phyloP scores from a whole-genome alignment of 2,888 invertebrate species.

The Philopedon plagiatum region DNA sequence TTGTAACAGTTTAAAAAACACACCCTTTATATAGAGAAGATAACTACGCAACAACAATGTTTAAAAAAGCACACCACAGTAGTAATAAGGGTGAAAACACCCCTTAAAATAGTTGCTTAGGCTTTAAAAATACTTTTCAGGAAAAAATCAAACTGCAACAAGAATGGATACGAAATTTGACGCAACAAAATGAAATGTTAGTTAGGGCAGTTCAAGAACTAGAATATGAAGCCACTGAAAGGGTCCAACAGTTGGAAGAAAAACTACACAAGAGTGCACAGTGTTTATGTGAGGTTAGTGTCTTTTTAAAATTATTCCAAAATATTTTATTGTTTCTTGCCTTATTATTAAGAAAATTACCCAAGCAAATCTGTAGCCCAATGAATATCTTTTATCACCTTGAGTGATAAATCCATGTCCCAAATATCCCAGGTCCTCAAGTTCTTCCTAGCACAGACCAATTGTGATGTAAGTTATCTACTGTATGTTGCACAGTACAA shows the following conservation, averaged over 20 bases:
- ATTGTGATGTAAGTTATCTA: slow-evolving; percentile 29
- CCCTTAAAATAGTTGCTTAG: neutral
- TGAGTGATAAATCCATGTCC: slow-evolving; percentile 49
- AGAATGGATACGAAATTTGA: slow-evolving; percentile 78
- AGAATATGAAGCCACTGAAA: slow-evolving; percentile 76
- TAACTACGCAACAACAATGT: too few relatives aligned
- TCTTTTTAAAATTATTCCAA: neutral
- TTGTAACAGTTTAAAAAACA: too few relatives aligned
- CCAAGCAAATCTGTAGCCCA: neutral
- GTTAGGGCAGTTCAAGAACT: slow-evolving; percentile 78
- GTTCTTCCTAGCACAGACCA: neutral
- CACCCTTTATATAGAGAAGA: too few relatives aligned
- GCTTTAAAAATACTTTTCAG: slow-evolving; percentile 66
- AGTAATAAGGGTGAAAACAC: too few relatives aligned
- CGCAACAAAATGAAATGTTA: slow-evolving; percentile 78
- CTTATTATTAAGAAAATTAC: neutral
- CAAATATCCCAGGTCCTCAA: slow-evolving; percentile 19
- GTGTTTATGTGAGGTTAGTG: slow-evolving; percentile 66
- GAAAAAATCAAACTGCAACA: slow-evolving; percentile 76
- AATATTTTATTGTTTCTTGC: neutral
- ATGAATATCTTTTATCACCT: slow-evolving; percentile 49
- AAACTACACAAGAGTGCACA: slow-evolving; percentile 68
- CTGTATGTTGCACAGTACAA: neutral
- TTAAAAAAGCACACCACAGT: too few relatives aligned
- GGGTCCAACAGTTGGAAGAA: slow-evolving; percentile 72